These are phyloP conservation scores for Chromoteleia sp. DNA, from an alignment of 2,888 invertebrate species.

Conservation along the genomic window DNA sequence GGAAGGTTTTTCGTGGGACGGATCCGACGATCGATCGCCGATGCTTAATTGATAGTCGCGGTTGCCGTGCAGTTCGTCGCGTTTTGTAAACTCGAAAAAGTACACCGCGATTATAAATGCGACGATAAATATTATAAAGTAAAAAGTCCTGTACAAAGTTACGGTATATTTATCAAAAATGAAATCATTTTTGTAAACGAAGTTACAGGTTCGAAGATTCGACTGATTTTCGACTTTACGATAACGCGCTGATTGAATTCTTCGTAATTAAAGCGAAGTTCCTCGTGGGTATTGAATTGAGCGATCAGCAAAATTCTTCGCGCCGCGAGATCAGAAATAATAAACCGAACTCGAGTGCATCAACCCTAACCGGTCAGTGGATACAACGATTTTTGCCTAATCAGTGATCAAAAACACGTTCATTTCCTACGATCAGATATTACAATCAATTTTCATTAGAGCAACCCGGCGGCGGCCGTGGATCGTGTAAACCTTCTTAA, in stretches of 20 bases:
- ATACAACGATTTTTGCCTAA: conserved; percentile 27
- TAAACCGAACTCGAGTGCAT: conserved; percentile 15
- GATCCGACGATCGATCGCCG: background rate
- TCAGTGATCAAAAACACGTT: conserved; percentile 36
- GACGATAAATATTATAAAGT: no score
- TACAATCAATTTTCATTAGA: conserved; percentile 51
- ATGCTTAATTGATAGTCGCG: background rate
- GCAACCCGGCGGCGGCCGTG: conserved; percentile 3
- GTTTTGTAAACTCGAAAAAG: no score
- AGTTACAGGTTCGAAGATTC: no score
- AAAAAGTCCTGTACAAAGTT: no score
- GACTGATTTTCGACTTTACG: conserved; percentile 40
- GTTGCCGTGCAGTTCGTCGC: no score
- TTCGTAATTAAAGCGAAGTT: no score
- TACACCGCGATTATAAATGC: no score
- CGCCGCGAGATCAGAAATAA: conserved; percentile 35
- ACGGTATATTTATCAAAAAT: no score
- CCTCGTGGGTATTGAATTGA: background rate
- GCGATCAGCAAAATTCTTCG: conserved; percentile 3
- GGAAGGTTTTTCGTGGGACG: background rate
- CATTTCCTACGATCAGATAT: conserved; percentile 48
- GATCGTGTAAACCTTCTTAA: conserved; percentile 37
- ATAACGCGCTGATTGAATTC: background rate
- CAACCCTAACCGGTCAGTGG: conserved; percentile 23
- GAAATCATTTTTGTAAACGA: no score